A percentile compares a stretch with the other conserved stretches of the same genome.
Evolutionary conservation across 2,797 vertebrate genomes (phyloP).

Genomic region (Falco peregrinus): DNA sequence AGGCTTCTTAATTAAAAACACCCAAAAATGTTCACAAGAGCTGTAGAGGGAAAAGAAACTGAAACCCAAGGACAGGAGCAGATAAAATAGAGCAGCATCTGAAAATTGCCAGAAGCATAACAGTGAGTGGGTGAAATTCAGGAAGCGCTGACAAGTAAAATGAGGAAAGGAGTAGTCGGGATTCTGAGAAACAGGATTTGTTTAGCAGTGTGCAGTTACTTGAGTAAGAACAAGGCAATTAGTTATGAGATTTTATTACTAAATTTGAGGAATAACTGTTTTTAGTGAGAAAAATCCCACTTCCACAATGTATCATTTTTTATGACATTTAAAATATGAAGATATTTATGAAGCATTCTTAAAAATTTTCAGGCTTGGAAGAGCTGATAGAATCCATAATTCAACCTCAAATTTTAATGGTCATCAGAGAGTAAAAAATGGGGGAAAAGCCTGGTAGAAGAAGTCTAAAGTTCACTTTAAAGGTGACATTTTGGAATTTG

Average conservation of each 20-base stretch:
- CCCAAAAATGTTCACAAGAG: neutral
- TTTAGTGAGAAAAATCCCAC: neutral
- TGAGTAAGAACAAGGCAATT: neutral
- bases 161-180: neutral
- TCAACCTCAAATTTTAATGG: neutral
- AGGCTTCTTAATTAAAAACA: neutral
- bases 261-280: neutral
- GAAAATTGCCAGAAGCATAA: neutral
- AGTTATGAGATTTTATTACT: neutral
- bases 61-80: neutral
- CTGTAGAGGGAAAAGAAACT: neutral
- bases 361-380: neutral
- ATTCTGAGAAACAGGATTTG: neutral
- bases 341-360: neutral
- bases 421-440: neutral
- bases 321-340: neutral
- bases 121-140: neutral
- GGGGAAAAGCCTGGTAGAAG: neutral
- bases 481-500: neutral
- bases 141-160: neutral
- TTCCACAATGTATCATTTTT: neutral
- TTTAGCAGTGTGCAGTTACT: neutral
- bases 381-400: neutral
- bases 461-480: neutral
- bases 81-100: neutral